Evolutionary conservation across 2,888 invertebrate species (phyloP), one percentile per base, ranked within the genome.

Genomic region (Exephanes ischioxanthus): DNA sequence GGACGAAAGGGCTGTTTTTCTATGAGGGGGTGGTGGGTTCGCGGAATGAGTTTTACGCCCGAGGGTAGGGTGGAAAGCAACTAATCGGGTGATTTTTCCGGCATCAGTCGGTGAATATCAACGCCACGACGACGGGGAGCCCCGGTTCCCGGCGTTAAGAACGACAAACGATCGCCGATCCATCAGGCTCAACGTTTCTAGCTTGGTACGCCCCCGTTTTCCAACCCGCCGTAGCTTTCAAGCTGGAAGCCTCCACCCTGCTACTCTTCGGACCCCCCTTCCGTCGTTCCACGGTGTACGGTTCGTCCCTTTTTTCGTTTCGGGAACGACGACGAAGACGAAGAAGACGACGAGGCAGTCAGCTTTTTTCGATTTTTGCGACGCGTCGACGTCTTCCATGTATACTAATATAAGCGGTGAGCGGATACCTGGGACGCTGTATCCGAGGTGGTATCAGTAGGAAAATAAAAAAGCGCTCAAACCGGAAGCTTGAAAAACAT

Each of bases 101-200:
- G 91, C 94, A 94, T 94, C 94, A 94, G 93, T 94, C 91, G 92
- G 92, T 94, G 94, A 93, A 94, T 94, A 93, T 93, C 93, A 94
- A 94, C 92, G 86, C 83, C 53, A 63, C 61, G 90, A 90, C 85
- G 87, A 85, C 89, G 89, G 90, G 90, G 90, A 92, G 90, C 55
- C 72, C 41, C 53, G 73, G 81, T 68, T 88, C 89, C 80, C 85
- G 90, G 92, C 92, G 91, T 92, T 94, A 93, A 94, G 93, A 92
- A 93, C 93, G 93, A 94, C 92, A 94, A 94, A 93, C 93, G 93
- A 93, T 94, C 91, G 91, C 89, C 94, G 91, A 94, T 94, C 93
- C 92, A 93, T 94, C 94, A 93, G 92, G 93, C 93, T 93, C 94
- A 93, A 91, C 90, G 90, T 87, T 86, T 80, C 85, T 68, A 63